Conservation (phyloP, 1,140 invertebrate genomes). For the Rhagoletis zephyria region DNA sequence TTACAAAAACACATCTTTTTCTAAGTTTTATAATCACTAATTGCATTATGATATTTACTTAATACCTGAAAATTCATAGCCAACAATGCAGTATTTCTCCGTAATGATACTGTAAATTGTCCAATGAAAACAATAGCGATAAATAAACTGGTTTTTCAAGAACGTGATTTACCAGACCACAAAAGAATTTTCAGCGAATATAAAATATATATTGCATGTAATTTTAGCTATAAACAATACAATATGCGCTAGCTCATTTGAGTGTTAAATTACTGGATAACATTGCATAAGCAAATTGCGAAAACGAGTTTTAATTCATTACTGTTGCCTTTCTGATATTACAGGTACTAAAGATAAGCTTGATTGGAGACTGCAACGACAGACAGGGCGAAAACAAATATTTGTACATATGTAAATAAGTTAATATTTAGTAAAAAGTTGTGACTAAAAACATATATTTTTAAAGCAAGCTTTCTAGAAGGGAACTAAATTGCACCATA, state of each 20-base stretch:
- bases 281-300: not conserved
- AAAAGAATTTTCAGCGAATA: not conserved
- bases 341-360: not conserved
- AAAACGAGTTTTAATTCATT: not conserved
- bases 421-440: no score
- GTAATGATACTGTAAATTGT: not conserved
- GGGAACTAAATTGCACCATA: no score
- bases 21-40: not conserved
- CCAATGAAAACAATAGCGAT: not conserved
- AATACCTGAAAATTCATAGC: not conserved
- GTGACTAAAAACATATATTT: no score
- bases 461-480: no score
- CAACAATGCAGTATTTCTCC: conserved; percentile 1
- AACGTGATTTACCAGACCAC: conserved; percentile 34
- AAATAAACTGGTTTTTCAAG: conserved; percentile 26
- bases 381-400: not conserved
- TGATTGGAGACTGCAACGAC: not conserved
- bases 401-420: no score
- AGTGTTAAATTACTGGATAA: not conserved
- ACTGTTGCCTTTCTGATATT: not conserved
- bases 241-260: not conserved
- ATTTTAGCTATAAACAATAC: not conserved
- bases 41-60: not conserved
- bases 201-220: not conserved
- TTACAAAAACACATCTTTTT: not conserved